These are phyloP conservation scores for Oreochromis niloticus DNA, from an alignment of 2,113 vertebrate species.

Conservation along the genomic window DNA sequence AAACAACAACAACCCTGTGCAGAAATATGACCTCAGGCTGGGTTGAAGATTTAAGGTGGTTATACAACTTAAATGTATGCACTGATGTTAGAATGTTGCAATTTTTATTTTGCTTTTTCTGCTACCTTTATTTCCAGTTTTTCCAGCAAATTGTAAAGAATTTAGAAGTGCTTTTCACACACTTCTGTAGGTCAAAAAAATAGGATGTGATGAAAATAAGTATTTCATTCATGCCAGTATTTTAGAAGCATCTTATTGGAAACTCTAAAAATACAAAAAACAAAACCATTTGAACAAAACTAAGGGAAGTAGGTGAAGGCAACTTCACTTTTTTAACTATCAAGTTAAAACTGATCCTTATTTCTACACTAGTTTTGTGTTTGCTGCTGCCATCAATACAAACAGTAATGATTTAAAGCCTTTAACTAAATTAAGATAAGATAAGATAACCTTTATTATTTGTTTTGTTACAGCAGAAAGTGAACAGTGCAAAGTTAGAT, in stretches of 20 bases:
- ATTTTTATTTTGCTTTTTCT: background rate
- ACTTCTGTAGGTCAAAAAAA: background rate
- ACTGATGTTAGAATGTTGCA: background rate
- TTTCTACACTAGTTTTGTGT: background rate
- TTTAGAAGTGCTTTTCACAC: background rate
- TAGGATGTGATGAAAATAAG: background rate
- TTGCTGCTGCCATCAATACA: background rate
- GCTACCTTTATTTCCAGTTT: rapidly evolving
- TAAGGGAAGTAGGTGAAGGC: background rate
- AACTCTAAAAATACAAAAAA: background rate
- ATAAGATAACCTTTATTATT: background rate
- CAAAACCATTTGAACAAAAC: background rate
- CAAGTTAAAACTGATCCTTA: background rate
- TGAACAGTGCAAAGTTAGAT: background rate
- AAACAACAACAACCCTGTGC: background rate
- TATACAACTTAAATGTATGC: background rate
- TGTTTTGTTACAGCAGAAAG: background rate
- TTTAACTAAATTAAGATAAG: background rate
- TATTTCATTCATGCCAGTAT: background rate
- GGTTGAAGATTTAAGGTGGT: background rate
- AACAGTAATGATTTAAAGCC: background rate
- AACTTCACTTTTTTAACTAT: background rate
- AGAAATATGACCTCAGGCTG: background rate
- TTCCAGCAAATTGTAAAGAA: background rate
- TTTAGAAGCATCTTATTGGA: background rate